Evolutionary conservation across 2,113 vertebrate genomes (phyloP), one percentile per base, ranked within the genome.

Genomic region (Chloropsis cyanopogon): DNA sequence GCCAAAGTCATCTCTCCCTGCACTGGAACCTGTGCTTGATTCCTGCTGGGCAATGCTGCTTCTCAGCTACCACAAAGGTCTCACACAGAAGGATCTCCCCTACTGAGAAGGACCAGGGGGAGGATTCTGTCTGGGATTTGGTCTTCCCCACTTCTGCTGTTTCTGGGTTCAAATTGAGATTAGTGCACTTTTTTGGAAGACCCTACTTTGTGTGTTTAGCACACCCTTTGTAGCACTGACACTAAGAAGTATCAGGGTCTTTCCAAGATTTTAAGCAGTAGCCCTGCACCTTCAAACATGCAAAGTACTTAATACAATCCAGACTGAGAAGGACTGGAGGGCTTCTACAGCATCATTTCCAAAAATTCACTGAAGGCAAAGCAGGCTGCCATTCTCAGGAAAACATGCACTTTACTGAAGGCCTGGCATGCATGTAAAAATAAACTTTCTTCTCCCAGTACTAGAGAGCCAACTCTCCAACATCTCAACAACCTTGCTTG

Each of bases 401-500:
- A 81, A 93, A 83, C 26, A 41, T 10, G 53, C 57, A 71, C 78
- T 90, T 92, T 53, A 79, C 31, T 54, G 66, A 93, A 22, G 61
- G 75, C 33, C 84, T 94, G 87, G 87, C 87, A 93, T 56, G 92
- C 91, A 78, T 86, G 92, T 91, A 83, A 94, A 97, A 94, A 97
- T 95, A 97, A 96, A 96, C 73, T 73, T 35, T 70, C 83, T 92
- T 91, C 92, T 96, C 94, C 86, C 78, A 71, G 71, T 84, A 82
- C 77, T 59, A 39, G 68, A 88, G 44, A 88, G 96, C 92, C 88
- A 95, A 64, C 71, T 93, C 89, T 95, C 83, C 92, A 96, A 97
- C 80, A 97, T 90, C 52, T 79, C 94, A 97, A 96, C 64, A 97
- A 95, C 71, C 26, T 76, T 93, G 95, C 96, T 97, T 98, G 96